A percentile compares a stretch with the other conserved stretches of the same genome.
Evolutionary conservation across 2,797 vertebrate species (phyloP).

Genomic region (Pantherophis vulpinus): DNA sequence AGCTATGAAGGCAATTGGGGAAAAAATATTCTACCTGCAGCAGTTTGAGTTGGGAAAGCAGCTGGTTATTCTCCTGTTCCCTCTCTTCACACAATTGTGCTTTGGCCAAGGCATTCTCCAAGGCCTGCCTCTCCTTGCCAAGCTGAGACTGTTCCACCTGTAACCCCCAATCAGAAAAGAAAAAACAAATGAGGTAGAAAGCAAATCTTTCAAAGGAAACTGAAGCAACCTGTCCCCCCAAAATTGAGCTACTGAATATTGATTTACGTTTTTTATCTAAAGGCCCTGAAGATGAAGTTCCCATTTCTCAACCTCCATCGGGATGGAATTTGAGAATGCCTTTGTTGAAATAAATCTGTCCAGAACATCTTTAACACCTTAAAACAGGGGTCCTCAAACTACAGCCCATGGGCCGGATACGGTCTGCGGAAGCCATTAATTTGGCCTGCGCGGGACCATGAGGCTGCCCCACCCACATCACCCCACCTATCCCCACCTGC

Average conservation of each 20-base stretch:
- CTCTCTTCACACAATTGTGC: slow-evolving; percentile 72
- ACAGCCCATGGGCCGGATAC: too few species aligned
- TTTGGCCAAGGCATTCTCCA: slow-evolving; percentile 72
- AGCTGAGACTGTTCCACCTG: slow-evolving; percentile 80
- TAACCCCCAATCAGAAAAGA: neutral
- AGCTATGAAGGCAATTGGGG: too few species aligned
- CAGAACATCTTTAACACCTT: neutral
- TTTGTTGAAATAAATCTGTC: neutral
- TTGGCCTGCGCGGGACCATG: too few species aligned
- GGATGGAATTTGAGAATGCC: too few species aligned
- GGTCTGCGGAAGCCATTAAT: too few species aligned
- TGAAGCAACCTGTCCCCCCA: neutral
- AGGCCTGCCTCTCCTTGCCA: slow-evolving; percentile 74
- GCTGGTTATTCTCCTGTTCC: slow-evolving; percentile 71
- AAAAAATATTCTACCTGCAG: slow-evolving; percentile 72
- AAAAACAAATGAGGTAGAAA: neutral
- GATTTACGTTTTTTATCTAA: neutral
- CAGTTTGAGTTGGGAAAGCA: slow-evolving; percentile 70
- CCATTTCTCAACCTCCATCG: neutral
- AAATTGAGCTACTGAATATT: neutral
- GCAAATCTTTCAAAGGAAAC: neutral
- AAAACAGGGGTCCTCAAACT: too few species aligned
- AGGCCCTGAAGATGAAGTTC: neutral
- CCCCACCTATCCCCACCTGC: too few species aligned
- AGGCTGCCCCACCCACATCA: too few species aligned